Evolutionary conservation across 23 tunicate species (phyloP).

Genomic region (Ascidia mentula): DNA sequence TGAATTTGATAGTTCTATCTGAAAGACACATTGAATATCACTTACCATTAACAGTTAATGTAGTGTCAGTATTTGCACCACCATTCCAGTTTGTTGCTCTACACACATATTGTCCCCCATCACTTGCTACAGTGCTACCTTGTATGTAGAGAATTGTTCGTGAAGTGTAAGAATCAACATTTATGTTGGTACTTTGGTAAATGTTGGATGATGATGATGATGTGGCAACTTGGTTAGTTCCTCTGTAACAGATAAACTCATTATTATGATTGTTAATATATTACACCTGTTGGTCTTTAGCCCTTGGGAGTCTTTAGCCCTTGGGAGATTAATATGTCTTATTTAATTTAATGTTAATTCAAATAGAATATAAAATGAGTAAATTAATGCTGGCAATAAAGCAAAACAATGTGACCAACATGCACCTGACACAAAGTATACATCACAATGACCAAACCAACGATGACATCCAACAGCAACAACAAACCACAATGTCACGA

Average conservation of each 20-base stretch:
- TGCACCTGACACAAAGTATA: too few relatives aligned
- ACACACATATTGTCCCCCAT: neutral
- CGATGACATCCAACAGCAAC: too few relatives aligned
- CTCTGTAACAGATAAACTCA: neutral
- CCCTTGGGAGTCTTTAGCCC: too few relatives aligned
- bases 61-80: neutral
- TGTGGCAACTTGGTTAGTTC: neutral
- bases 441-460: too few relatives aligned
- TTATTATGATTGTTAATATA: neutral
- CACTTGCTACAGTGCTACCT: neutral
- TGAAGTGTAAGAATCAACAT: neutral
- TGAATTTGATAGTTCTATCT: too few relatives aligned
- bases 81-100: constrained; percentile 5
- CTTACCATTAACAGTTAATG: neutral
- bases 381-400: too few relatives aligned
- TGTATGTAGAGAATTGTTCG: neutral
- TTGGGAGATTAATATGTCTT: too few relatives aligned
- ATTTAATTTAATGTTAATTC: too few relatives aligned
- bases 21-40: neutral
- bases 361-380: too few relatives aligned
- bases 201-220: neutral
- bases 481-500: too few relatives aligned
- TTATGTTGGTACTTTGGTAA: neutral
- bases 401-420: too few relatives aligned
- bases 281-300: neutral